Conservation (phyloP, 2,797 vertebrate species). For the Corythornis leucogaster region DNA sequence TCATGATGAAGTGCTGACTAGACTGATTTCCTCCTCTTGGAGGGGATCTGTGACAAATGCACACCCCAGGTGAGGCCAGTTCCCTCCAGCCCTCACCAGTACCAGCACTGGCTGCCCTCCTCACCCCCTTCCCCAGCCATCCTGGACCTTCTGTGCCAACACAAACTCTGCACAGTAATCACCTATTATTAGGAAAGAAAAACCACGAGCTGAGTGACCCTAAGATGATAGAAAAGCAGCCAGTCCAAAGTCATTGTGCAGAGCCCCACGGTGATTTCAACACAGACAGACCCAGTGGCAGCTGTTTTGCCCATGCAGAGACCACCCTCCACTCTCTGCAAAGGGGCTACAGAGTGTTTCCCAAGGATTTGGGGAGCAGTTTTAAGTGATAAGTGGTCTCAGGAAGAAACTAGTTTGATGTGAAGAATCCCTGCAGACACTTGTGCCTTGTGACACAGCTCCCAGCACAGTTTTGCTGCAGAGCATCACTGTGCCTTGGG, state of each 20-base stretch:
- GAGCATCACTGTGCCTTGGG: not conserved
- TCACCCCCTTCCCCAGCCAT: not conserved
- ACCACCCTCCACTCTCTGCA: not conserved
- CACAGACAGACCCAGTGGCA: not conserved
- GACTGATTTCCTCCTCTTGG: constrained; percentile 59
- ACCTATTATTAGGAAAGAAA: not conserved
- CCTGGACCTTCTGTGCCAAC: not conserved
- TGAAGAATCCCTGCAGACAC: not conserved
- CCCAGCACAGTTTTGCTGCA: not conserved
- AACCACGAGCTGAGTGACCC: not conserved
- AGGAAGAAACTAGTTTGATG: not conserved
- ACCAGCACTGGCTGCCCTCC: not conserved
- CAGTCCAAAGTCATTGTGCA: not conserved
- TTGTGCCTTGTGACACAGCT: not conserved
- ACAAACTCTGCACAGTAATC: not conserved
- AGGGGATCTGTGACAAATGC: constrained; percentile 44
- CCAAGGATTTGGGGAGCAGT: accelerated
- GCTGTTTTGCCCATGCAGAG: not conserved
- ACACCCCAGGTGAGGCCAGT: constrained; percentile 5
- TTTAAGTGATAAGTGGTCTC: not conserved
- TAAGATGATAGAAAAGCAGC: not conserved
- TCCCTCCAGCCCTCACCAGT: constrained; percentile 8
- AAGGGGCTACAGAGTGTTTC: not conserved
- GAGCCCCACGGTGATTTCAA: not conserved
- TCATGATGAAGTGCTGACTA: constrained; percentile 54